Evolutionary conservation across 2,113 vertebrate species (phyloP).

Genomic region (Microtus richardsoni): DNA sequence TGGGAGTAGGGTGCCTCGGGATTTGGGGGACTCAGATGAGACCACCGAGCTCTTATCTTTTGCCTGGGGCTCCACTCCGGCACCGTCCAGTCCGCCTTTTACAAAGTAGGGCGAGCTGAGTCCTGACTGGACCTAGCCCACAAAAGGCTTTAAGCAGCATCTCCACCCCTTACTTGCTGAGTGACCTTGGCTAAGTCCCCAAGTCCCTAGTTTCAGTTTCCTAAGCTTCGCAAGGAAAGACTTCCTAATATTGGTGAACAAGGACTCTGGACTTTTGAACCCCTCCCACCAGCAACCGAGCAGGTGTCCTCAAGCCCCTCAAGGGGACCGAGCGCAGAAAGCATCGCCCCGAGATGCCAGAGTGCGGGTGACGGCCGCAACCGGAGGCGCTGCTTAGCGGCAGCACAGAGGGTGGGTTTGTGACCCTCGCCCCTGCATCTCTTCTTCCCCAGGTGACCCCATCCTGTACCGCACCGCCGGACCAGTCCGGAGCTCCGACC

Average conservation of each 20-base stretch:
- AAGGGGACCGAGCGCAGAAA: neutral
- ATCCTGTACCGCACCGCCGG: neutral
- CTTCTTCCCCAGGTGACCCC: neutral
- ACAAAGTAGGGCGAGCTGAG: conserved; percentile 36
- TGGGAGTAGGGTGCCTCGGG: neutral
- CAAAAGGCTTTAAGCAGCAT: neutral
- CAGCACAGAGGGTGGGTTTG: neutral
- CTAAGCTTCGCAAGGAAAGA: neutral
- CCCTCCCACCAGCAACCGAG: neutral
- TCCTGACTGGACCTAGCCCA: neutral
- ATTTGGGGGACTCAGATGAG: neutral
- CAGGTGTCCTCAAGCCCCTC: neutral
- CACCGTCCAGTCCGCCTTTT: neutral
- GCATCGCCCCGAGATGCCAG: neutral
- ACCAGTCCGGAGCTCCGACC: neutral
- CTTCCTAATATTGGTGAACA: neutral
- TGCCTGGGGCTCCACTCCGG: neutral
- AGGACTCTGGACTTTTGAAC: neutral
- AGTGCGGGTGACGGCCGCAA: neutral
- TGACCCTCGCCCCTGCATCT: neutral
- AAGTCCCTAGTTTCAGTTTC: conserved; percentile 29
- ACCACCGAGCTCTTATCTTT: neutral
- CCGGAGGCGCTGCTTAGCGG: neutral
- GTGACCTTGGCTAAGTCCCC: conserved; percentile 79
- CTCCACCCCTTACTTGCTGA: conserved; percentile 38